Evolutionary conservation across 1,140 invertebrate genomes (phyloP).

Genomic region (Charaxes varanes): DNA sequence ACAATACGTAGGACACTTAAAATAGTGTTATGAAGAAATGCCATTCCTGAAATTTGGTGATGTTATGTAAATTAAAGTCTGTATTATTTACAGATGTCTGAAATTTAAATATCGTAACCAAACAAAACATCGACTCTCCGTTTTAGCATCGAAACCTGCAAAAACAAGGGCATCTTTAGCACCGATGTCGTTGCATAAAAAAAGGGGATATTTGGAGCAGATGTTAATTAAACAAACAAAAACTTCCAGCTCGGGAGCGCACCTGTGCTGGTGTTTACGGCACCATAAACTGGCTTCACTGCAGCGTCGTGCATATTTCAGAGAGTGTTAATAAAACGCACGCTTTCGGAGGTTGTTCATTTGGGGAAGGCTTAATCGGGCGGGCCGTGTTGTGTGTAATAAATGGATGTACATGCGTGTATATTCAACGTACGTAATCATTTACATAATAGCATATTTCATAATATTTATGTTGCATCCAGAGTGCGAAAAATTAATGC

Average conservation of each 20-base stretch:
- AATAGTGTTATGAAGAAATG: too few species aligned
- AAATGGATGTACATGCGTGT: neutral
- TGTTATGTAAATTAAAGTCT: neutral
- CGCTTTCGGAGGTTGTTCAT: slow-evolving; percentile 19
- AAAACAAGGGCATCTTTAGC: too few species aligned
- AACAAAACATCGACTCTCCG: too few species aligned
- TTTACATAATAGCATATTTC: neutral
- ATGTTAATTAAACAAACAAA: slow-evolving; percentile 16
- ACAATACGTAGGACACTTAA: neutral
- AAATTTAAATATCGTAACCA: slow-evolving; percentile 7
- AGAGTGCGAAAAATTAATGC: too few species aligned
- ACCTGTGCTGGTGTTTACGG: slow-evolving; percentile 43
- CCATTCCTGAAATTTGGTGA: too few species aligned
- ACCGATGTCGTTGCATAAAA: too few species aligned
- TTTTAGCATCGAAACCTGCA: too few species aligned
- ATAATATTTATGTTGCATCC: too few species aligned
- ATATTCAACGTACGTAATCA: neutral
- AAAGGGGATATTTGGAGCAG: too few species aligned
- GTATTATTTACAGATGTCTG: neutral
- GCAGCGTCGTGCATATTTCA: slow-evolving; percentile 52
- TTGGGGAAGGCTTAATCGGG: slow-evolving; percentile 2
- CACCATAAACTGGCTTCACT: slow-evolving; percentile 41
- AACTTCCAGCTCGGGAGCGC: slow-evolving; percentile 18
- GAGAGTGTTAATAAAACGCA: slow-evolving; percentile 22
- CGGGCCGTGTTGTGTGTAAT: neutral